Base-by-base conservation (phyloP, 2,797 vertebrate genomes). In the Sciaenops ocellatus region DNA sequence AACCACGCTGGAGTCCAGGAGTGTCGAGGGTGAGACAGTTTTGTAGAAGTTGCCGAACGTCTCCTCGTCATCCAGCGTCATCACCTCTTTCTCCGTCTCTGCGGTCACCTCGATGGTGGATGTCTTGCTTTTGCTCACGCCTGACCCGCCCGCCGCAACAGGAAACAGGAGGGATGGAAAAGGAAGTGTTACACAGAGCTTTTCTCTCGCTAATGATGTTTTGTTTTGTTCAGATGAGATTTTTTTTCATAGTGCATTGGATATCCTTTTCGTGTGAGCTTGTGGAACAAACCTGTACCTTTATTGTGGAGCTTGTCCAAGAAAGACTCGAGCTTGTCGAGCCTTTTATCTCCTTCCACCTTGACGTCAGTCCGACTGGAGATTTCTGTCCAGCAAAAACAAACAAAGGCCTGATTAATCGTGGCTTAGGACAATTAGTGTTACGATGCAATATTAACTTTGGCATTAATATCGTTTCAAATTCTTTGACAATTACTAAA, bases 281-380 rank as follows among this genome's bases (percentile, higher is more conserved):
- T 10, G 8, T 0, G 6, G 28, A 55, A 54, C 6, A 56, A 20
- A 68, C 0, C 0, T 52, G 64, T 80, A 96, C 96, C 94, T 96
- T 96, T 96, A 84, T 82, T 95, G 73, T 96, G 95, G 47, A 96
- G 94, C 83, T 93, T 95, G 84, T 96, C 95, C 6, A 96, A 91
- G 84, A 96, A 96, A n/a, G 95, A 96, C 82, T 96, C 95, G 0
- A 96, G 92, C 79, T 96, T 96, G 88, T 96, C 96, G 0, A 96
- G 92, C 11, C 94, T 93, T 82, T 95, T 96, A 78, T 96, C 96
- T 55, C 95, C 95, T 73, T 96, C 95, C 62, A 95, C 92, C 69
- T 93, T 93, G 12, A 94, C 85, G 24, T 90, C 93, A 47, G 86
- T 91, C 60, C 91, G 91, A 41, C 76, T 95, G 78, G 94, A 94